Evolutionary conservation across 2,797 vertebrate genomes (phyloP).

Genomic region (Lagocephalus sceleratus): DNA sequence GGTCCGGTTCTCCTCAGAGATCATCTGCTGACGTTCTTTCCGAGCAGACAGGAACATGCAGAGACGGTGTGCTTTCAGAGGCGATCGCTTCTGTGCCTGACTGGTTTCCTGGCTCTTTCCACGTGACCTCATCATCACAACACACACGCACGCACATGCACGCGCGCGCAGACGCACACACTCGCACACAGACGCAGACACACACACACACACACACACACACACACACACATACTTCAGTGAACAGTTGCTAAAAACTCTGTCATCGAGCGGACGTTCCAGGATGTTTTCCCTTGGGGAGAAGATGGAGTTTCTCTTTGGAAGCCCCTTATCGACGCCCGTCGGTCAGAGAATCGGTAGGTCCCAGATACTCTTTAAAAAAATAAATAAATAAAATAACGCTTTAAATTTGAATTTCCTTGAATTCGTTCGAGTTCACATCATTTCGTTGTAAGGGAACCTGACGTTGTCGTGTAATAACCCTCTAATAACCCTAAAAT

Average conservation of each 20-base stretch:
- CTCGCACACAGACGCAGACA: constrained; percentile 20
- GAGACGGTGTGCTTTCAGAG: no score
- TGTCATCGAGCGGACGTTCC: no score
- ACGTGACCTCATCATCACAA: constrained; percentile 61
- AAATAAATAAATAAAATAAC: fast-evolving
- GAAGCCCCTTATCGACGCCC: constrained; percentile 73
- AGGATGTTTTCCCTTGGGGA: constrained; percentile 67
- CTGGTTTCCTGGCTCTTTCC: constrained; percentile 33
- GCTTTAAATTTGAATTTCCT: background rate
- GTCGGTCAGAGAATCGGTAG: constrained; percentile 82
- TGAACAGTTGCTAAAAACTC: background rate
- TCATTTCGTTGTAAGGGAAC: no score
- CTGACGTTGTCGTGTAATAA: no score
- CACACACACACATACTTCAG: background rate
- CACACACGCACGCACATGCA: background rate
- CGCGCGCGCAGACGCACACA: constrained; percentile 9
- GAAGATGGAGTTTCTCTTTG: constrained; percentile 75
- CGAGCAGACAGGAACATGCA: no score
- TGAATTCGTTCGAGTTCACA: background rate
- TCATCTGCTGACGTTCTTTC: no score
- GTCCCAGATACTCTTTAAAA: constrained; percentile 24
- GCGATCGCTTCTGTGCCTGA: constrained; percentile 15
- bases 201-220: background rate
- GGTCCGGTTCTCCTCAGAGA: no score
- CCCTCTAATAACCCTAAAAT: no score